These are phyloP conservation scores for Agrotis exclamationis DNA, from an alignment of 2,888 invertebrate species.

Conservation along the genomic window DNA sequence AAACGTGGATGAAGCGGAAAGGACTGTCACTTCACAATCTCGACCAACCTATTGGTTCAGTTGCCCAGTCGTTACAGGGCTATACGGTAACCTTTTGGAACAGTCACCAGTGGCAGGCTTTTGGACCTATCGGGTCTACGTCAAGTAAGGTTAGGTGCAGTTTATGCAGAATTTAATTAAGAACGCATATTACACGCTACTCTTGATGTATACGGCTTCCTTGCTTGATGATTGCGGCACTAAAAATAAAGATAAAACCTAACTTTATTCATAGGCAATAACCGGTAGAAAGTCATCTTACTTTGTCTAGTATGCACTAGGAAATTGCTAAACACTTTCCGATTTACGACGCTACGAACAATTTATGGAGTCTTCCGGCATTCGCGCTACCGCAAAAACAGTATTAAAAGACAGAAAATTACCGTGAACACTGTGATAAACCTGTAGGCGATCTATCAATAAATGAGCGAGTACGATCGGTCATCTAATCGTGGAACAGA, in stretches of 20 bases:
- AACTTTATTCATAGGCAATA: constrained; percentile 12
- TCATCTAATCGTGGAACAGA: constrained; percentile 36
- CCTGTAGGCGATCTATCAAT: constrained; percentile 62
- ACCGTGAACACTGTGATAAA: constrained; percentile 54
- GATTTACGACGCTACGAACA: constrained; percentile 54
- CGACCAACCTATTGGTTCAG: too few species aligned
- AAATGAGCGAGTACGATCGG: constrained; percentile 54
- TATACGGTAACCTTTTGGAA: too few species aligned
- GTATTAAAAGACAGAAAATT: constrained; percentile 62
- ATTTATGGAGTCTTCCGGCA: constrained; percentile 56
- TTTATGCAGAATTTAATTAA: too few species aligned
- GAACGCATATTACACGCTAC: background rate
- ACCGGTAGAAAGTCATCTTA: constrained; percentile 50
- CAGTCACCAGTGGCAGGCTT: too few species aligned
- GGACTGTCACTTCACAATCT: too few species aligned
- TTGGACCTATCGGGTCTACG: too few species aligned
- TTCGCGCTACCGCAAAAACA: constrained; percentile 51
- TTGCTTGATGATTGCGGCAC: constrained; percentile 5
- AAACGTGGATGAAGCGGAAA: too few species aligned
- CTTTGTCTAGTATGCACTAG: constrained; percentile 46
- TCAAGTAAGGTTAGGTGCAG: too few species aligned
- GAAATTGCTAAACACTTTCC: constrained; percentile 58
- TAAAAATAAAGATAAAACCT: constrained; percentile 25
- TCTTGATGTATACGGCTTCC: background rate
- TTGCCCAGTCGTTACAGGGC: too few species aligned